A percentile compares a stretch with the other conserved stretches of the same genome.
phyloP scores from a whole-genome alignment of 2,888 invertebrate species.

The Osmoderma eremita region DNA sequence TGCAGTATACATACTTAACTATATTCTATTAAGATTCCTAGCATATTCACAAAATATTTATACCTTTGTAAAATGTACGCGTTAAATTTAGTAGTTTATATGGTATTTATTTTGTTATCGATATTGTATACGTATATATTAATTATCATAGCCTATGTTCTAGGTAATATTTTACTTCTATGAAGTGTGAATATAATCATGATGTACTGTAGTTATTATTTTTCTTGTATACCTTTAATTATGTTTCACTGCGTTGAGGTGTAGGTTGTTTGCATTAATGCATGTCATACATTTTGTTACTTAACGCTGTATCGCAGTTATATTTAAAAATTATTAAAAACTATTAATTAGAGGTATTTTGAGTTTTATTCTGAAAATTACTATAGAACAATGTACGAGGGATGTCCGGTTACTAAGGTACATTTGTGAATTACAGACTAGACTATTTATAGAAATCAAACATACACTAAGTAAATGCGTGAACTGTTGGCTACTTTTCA shows the following conservation, averaged over 20 bases:
- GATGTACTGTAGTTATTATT: constrained; percentile 16
- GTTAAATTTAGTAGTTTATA: constrained; percentile 27
- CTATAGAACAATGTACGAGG: too few species aligned
- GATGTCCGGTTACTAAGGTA: too few species aligned
- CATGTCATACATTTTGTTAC: constrained; percentile 28
- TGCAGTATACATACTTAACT: constrained; percentile 22
- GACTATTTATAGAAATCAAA: too few species aligned
- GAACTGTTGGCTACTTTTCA: too few species aligned
- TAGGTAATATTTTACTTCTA: constrained; percentile 25
- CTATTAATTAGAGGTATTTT: not conserved
- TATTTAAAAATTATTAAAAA: constrained; percentile 31
- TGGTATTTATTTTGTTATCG: constrained; percentile 30
- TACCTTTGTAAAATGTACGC: constrained; percentile 32
- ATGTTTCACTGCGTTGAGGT: constrained; percentile 18
- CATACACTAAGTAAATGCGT: too few species aligned
- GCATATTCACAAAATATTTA: constrained; percentile 31
- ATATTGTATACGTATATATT: constrained; percentile 26
- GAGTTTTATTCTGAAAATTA: too few species aligned
- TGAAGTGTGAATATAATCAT: constrained; percentile 27
- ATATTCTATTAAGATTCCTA: constrained; percentile 21
- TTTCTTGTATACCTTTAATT: constrained; percentile 18
- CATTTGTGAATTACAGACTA: too few species aligned
- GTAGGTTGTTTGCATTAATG: constrained; percentile 33
- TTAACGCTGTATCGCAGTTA: constrained; percentile 31
- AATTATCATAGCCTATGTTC: not conserved